These are phyloP conservation scores for Oryzias curvinotus DNA, from an alignment of 2,113 vertebrate genomes.

Conservation along the genomic window DNA sequence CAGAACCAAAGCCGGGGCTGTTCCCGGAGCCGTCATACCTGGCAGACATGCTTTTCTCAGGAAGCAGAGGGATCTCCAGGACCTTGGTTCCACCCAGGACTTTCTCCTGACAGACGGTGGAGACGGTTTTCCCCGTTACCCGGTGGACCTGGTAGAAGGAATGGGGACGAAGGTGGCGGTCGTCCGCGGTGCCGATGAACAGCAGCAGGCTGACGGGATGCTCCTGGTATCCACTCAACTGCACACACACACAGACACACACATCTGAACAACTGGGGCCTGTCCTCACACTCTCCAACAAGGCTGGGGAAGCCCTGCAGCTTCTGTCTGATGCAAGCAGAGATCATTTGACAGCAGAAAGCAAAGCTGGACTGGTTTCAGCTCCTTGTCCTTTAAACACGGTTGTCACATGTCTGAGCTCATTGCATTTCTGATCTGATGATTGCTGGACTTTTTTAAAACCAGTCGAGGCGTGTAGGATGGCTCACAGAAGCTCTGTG, in stretches of 20 bases:
- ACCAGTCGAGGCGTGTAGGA: too few relatives aligned
- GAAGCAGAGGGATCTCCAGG: conserved; percentile 92
- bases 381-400: too few relatives aligned
- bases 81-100: conserved; percentile 85
- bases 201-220: conserved; percentile 87
- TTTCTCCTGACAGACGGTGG: conserved; percentile 90
- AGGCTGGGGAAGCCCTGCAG: too few relatives aligned
- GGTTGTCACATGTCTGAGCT: too few relatives aligned
- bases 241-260: conserved; percentile 9
- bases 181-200: conserved; percentile 96
- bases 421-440: too few relatives aligned
- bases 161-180: conserved; percentile 88
- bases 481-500: too few relatives aligned
- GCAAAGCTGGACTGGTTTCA: too few relatives aligned
- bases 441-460: too few relatives aligned
- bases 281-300: too few relatives aligned
- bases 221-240: conserved; percentile 88
- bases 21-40: conserved; percentile 76
- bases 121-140: conserved; percentile 94
- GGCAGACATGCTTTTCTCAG: conserved; percentile 91
- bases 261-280: not conserved
- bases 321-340: too few relatives aligned
- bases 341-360: too few relatives aligned
- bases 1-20: too few relatives aligned
- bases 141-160: conserved; percentile 96